These are phyloP conservation scores for Musca vetustissima DNA, from an alignment of 1,140 invertebrate species.

Conservation along the genomic window DNA sequence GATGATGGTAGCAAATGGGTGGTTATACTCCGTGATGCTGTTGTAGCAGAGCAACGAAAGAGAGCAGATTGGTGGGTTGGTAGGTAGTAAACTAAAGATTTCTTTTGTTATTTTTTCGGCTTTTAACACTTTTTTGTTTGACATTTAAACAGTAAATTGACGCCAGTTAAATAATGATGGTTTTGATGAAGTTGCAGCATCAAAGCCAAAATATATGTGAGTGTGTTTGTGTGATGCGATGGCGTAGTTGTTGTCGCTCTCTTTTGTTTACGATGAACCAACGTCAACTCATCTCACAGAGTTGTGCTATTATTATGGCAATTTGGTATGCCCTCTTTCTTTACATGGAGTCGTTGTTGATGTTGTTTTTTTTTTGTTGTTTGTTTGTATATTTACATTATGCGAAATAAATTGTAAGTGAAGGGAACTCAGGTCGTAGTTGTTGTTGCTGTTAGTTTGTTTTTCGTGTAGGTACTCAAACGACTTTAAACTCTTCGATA, in stretches of 20 bases:
- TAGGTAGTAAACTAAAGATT: background rate
- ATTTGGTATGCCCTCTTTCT: too few relatives aligned
- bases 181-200: constrained; percentile 7
- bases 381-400: background rate
- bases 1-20: too few relatives aligned
- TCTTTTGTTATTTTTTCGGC: constrained; percentile 55
- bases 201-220: background rate
- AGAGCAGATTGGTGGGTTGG: too few relatives aligned
- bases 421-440: too few relatives aligned
- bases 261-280: too few relatives aligned
- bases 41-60: too few relatives aligned
- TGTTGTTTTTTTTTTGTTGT: too few relatives aligned
- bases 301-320: too few relatives aligned
- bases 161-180: constrained; percentile 52
- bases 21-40: too few relatives aligned
- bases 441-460: background rate
- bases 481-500: background rate
- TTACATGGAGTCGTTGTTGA: background rate
- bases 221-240: background rate
- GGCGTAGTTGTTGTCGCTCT: background rate
- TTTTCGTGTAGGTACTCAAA: background rate
- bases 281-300: too few relatives aligned
- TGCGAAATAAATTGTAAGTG: background rate
- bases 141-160: constrained; percentile 56
- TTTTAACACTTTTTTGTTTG: constrained; percentile 52